Evolutionary conservation across 2,113 vertebrate genomes (phyloP), one percentile per base, ranked within the genome.

Genomic region (Onychostoma macrolepis): DNA sequence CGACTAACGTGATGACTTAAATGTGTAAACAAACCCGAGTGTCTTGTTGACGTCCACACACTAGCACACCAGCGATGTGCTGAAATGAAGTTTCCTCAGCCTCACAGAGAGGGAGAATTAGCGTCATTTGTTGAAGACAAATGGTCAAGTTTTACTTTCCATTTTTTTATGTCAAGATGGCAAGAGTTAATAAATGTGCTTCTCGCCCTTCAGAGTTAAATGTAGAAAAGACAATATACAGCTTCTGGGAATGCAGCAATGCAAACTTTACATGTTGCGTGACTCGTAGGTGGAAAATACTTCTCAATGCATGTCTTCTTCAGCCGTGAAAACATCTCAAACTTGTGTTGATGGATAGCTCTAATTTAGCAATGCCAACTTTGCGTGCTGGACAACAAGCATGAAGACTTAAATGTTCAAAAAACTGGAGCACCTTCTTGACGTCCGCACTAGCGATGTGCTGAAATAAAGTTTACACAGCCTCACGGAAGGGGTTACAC

Each of bases 11-110:
- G 92, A 93, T 94, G 94, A 94, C 91, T 93, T 92, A 90, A 85
- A 91, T 87, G 78, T 77, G 88, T 93, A 94, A 95, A 95, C 94
- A 93, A 89, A 91, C 91, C 86, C 58, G 89, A 94, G 90, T 86
- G 85, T 89, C 80, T 87, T 85, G 82, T 85, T 87, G 90, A 90
- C 26, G 26, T 83, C 19, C 90, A 90, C 86, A 30, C 26, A 67
- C 63, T 30, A 67, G 63, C 63, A 30, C 9, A 24, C 45, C 9
- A 28, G 26, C 28, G 8, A 19, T 33, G 76, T 53, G 48, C 76
- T 78, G 76, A 78, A 78, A 53, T 24, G 33, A 53, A 33, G 26
- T 48, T 53, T 78, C 76, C 45, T 11, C 48, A 5, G 48, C 76
- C 76, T 56, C 48, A 78, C 3, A 2, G 17, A 78, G 76, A 28